Base-by-base conservation (phyloP, 2,797 vertebrate genomes). In the Nyctibius grandis region DNA sequence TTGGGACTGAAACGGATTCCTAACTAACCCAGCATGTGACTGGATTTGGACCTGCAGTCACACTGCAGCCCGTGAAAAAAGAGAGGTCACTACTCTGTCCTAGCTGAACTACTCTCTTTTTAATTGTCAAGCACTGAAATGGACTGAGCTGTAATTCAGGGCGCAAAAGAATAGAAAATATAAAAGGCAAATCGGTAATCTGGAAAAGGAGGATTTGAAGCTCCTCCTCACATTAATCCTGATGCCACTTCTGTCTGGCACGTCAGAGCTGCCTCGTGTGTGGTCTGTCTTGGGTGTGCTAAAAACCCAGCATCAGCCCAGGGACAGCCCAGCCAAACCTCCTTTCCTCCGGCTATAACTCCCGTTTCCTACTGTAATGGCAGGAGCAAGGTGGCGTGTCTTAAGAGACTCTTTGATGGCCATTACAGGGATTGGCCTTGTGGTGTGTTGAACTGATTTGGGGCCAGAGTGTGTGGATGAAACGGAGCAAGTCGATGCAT, bases 311-410 rank as follows among this genome's bases (percentile, higher is more conserved):
- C 72, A 57, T 34, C 93, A 95, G 75, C 42, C 31, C 57, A 28
- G 80, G 56, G 36, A 61, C 73, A 93, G 77, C 51, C 67, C 50
- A 40, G 64, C 61, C 83, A 91, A 70, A 77, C 80, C 80, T 68
- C 69, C 38, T 91, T 69, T 91, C 50, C 84, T 69, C 83, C 8
- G 8, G 86, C 75, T 61, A 0, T 47, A 78, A 57, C 31, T 91
- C 61, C 84, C 56, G 53, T 65, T 50, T 89, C 90, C 93, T 91
- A 76, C 89, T 94, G 78, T 91, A 94, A 75, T 94, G 93, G 86
- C 88, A 92, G n/a, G 48, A 90, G 65, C 76, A 91, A 57, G 70
- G 60, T 80, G 47, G 56, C 63, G 21, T 34, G 36, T 60, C 65
- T 60, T 79, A n/a, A 67, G 54, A 79, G 53, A 54, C 29, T 57